A percentile compares a stretch with the other conserved stretches of the same genome.
phyloP scores from a whole-genome alignment of 2,888 invertebrate species.

The Ecliptopera silaceata region DNA sequence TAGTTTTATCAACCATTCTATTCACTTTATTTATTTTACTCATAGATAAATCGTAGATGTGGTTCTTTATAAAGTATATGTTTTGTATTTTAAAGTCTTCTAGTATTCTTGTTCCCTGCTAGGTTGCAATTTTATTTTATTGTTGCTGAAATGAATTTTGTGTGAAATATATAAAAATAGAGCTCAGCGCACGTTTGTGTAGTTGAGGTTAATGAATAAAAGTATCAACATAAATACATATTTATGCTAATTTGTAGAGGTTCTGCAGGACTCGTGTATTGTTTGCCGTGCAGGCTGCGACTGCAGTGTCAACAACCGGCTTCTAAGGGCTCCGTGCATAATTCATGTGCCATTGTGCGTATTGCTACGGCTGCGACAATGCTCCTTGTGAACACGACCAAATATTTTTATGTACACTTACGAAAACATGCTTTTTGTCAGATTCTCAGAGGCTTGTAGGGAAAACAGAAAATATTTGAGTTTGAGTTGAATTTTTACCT shows the following conservation, averaged over 20 bases:
- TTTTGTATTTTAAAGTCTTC: no score
- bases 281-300: slow-evolving; percentile 40
- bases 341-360: slow-evolving; percentile 67
- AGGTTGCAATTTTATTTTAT: no score
- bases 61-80: no score
- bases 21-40: no score
- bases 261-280: slow-evolving; percentile 42
- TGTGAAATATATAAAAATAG: no score
- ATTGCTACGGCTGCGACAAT: slow-evolving; percentile 25
- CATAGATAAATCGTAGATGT: no score
- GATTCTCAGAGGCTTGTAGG: not conserved
- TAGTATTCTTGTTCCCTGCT: no score
- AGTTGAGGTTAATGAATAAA: slow-evolving; percentile 11
- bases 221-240: slow-evolving; percentile 34
- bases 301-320: slow-evolving; percentile 65
- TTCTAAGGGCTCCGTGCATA: slow-evolving; percentile 61
- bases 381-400: slow-evolving; percentile 15
- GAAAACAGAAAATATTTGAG: no score
- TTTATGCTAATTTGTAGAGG: slow-evolving; percentile 48
- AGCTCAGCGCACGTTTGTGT: slow-evolving; percentile 5
- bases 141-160: no score
- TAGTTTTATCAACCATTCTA: no score
- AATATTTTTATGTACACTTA: slow-evolving; percentile 21
- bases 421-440: slow-evolving; percentile 6
- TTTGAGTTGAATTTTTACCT: no score